Evolutionary conservation across 2,113 vertebrate species (phyloP), one percentile per base, ranked within the genome.

Genomic region (Fregetta grallaria): DNA sequence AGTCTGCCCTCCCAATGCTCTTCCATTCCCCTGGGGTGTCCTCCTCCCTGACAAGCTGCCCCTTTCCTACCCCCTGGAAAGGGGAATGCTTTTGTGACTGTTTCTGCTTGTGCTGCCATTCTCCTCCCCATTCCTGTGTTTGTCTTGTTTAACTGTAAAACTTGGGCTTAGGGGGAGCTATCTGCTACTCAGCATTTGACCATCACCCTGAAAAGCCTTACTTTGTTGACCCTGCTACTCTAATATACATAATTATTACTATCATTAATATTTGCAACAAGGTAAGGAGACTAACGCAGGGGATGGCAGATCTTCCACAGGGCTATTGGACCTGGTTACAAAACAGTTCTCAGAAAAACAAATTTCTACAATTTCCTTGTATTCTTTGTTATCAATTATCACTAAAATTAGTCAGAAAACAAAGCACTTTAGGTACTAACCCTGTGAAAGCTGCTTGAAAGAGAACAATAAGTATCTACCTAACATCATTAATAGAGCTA

Each of bases 1-100:
- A 79, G 30, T 16, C 40, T 63, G 42, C 11, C 12, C 36, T 38
- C 2, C 0, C 42, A 66, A 11, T 1, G 2, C 8, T 67, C 25
- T 42, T 82, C 53, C 5, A 5, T 47, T 50, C 9, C 52, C 32
- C 10, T 75, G 6, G 7, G 40, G 5, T 34, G 17, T 23, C 11
- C 5, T 73, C 8, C 15, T 67, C 42, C n/a, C 52, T 55, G 32
- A 55, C 10, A 63, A 80, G 9, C 12, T 34, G 12, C 18, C n/a
- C 16, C 44, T 89, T 70, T 21, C 38, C 78, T 9, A 40, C 3
- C 2, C 29, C 13, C 23, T 36, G 32, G 40, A 61, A 86, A 73
- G 21, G 2, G 6, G 10, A 90, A 88, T 3, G 3, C 1, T 56
- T 78, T 63, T 84, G 27, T 50, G 3, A 13, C 26, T 44, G 11